Conservation (phyloP, 2,888 invertebrate species). For the Seira musarum region DNA sequence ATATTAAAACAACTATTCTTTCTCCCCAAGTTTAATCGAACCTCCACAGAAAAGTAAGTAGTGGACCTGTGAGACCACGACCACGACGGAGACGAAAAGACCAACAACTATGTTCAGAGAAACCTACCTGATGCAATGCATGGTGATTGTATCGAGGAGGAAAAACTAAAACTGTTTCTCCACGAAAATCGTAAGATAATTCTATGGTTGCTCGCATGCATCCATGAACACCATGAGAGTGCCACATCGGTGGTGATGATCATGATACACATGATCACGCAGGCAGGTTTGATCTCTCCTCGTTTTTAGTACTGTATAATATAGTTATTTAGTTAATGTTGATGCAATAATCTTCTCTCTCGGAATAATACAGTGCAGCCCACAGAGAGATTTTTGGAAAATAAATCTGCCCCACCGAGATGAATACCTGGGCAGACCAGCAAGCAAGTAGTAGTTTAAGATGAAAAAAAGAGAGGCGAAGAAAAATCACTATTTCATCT, state of each 20-base stretch:
- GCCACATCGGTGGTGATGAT: slow-evolving; percentile 30
- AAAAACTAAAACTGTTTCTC: neutral
- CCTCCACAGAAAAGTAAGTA: slow-evolving; percentile 30
- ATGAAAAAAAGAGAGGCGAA: slow-evolving; percentile 16
- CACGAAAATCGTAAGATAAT: slow-evolving; percentile 4
- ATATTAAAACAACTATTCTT: slow-evolving; percentile 62
- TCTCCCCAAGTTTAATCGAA: slow-evolving; percentile 41
- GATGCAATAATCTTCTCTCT: slow-evolving; percentile 15
- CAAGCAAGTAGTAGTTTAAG: slow-evolving; percentile 25
- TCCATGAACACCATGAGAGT: slow-evolving; percentile 39
- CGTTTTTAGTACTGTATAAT: slow-evolving; percentile 11
- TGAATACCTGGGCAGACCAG: too few relatives aligned
- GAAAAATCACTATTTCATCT: slow-evolving; percentile 53
- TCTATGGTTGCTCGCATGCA: neutral
- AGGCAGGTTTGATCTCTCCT: slow-evolving; percentile 24
- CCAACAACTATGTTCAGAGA: slow-evolving; percentile 38
- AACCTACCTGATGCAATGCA: slow-evolving; percentile 43
- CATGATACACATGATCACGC: slow-evolving; percentile 57
- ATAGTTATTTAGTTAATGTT: slow-evolving; percentile 41
- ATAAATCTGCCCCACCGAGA: slow-evolving; percentile 53
- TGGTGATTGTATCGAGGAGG: slow-evolving; percentile 8
- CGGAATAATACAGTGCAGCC: slow-evolving; percentile 20
- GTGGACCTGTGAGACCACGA: slow-evolving; percentile 20
- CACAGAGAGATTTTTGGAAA: slow-evolving; percentile 45
- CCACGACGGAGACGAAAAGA: slow-evolving; percentile 33